Conservation (phyloP, 2,113 vertebrate species). For the Ranitomeya imitator region DNA sequence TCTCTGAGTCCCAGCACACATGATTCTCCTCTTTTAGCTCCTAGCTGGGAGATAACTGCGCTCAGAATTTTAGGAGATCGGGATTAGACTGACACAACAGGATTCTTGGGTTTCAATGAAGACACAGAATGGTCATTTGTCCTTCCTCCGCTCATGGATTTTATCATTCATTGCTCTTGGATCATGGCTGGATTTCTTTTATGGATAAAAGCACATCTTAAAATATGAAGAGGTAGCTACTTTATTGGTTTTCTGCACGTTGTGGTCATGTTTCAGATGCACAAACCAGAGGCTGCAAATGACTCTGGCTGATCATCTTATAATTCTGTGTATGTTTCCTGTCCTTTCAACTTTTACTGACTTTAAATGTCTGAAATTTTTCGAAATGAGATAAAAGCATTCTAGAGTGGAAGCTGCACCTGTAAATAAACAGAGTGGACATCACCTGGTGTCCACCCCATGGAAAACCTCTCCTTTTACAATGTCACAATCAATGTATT, state of each 20-base stretch:
- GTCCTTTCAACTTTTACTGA: slow-evolving; percentile 2
- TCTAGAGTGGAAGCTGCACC: not conserved
- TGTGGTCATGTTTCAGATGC: not conserved
- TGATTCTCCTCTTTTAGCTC: not conserved
- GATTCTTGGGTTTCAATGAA: not conserved
- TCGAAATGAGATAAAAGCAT: not conserved
- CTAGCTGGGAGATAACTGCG: not conserved
- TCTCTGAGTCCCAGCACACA: not conserved
- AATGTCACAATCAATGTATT: slow-evolving; percentile 50
- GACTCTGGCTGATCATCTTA: not conserved
- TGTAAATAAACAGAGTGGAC: slow-evolving; percentile 3
- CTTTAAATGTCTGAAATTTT: not conserved
- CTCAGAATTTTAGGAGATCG: not conserved
- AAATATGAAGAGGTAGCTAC: not conserved
- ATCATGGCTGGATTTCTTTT: not conserved
- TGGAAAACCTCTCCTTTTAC: slow-evolving; percentile 54
- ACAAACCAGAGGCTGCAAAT: slow-evolving; percentile 11
- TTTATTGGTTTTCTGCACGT: slow-evolving; percentile 1
- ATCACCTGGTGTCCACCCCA: slow-evolving; percentile 33
- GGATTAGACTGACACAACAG: not conserved
- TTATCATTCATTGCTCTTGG: not conserved
- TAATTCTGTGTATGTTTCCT: not conserved
- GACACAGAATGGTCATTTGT: not conserved
- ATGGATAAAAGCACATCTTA: slow-evolving; percentile 14
- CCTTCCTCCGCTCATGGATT: not conserved